Conservation (phyloP, 2,113 vertebrate genomes). For the Hiodon tergisus region DNA sequence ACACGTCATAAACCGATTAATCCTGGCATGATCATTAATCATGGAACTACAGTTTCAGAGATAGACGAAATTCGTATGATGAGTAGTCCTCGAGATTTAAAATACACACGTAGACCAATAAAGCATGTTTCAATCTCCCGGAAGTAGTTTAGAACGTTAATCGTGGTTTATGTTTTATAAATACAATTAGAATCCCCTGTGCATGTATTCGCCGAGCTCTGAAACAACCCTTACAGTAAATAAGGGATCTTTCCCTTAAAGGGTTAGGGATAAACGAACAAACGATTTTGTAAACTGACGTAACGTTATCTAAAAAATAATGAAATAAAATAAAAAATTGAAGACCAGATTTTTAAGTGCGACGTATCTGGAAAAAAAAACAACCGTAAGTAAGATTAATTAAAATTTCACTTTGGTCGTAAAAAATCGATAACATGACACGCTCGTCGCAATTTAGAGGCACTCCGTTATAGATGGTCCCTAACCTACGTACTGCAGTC, state of each 20-base stretch:
- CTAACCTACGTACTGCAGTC: constrained; percentile 50
- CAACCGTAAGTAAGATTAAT: neutral
- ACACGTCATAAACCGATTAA: constrained; percentile 5
- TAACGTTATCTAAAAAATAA: neutral
- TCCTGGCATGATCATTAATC: neutral
- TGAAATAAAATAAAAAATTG: neutral
- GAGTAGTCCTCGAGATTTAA: too few species aligned
- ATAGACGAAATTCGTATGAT: neutral
- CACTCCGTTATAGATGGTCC: constrained; percentile 34
- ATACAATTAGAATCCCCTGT: neutral
- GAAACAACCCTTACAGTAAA: constrained; percentile 49
- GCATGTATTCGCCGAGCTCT: constrained; percentile 40
- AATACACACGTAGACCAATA: too few species aligned
- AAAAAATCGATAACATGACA: neutral
- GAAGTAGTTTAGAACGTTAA: too few species aligned
- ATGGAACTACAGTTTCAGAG: neutral
- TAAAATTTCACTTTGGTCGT: neutral
- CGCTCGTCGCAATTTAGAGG: constrained; percentile 20
- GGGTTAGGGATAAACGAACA: constrained; percentile 28
- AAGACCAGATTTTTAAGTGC: too few species aligned
- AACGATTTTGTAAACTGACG: neutral
- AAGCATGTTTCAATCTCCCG: too few species aligned
- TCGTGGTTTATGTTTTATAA: too few species aligned
- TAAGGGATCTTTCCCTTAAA: constrained; percentile 32
- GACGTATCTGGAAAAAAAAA: too few species aligned